Conservation (phyloP, 1,140 invertebrate species). For the Pectinophora gossypiella region DNA sequence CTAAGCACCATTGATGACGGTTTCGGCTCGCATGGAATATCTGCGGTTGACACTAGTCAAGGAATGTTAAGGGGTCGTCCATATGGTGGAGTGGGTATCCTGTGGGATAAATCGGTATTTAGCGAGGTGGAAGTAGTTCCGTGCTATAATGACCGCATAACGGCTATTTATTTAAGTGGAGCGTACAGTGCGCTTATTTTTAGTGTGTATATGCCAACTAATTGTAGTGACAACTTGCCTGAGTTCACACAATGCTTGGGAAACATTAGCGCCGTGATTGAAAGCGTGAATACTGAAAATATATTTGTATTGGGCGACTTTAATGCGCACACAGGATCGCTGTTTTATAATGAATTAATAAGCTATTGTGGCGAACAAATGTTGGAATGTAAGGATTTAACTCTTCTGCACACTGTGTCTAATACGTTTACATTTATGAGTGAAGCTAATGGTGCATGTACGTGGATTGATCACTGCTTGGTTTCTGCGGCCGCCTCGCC, state of each 20-base stretch:
- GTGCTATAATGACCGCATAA: not conserved
- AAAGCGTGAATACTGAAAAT: too few species aligned
- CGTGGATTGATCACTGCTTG: conserved; percentile 7
- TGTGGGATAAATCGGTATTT: conserved; percentile 5
- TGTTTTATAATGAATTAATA: too few species aligned
- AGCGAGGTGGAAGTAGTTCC: not conserved
- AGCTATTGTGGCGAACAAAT: too few species aligned
- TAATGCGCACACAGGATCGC: too few species aligned
- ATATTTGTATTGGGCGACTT: too few species aligned
- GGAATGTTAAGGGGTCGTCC: conserved; percentile 5
- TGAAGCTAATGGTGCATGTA: not conserved
- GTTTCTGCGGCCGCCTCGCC: not conserved
- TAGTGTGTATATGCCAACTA: too few species aligned
- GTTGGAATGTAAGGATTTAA: too few species aligned
- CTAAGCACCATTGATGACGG: not conserved
- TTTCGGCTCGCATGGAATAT: not conserved
- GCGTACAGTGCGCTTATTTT: not conserved
- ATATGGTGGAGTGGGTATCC: conserved; percentile 2
- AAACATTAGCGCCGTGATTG: too few species aligned
- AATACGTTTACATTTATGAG: conserved; percentile 5
- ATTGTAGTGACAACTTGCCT: too few species aligned
- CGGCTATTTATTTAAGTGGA: not conserved
- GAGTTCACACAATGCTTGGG: too few species aligned
- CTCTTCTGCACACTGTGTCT: too few species aligned
- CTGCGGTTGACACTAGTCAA: not conserved